Conservation (phyloP, 1,140 invertebrate genomes). For the Himalopsyche phryganea region DNA sequence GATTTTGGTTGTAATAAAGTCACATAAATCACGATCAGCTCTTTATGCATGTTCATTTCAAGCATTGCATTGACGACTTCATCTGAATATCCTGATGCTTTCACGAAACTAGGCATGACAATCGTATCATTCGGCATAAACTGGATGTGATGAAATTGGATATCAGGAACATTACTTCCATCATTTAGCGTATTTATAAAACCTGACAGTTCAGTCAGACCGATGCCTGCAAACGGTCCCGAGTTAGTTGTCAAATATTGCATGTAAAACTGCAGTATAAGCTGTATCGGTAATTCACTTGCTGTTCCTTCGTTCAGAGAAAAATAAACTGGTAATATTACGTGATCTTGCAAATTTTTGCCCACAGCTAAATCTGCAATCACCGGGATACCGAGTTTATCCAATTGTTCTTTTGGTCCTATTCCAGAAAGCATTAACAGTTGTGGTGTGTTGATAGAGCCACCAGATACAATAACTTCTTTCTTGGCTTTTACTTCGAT, state of each 20-base stretch:
- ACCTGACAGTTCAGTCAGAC: constrained; percentile 39
- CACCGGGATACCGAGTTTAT: constrained; percentile 54
- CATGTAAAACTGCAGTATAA: neutral
- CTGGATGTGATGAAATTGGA: constrained; percentile 41
- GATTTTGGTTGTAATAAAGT: constrained; percentile 53
- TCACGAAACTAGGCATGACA: neutral
- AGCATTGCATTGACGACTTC: constrained; percentile 34
- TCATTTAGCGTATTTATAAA: constrained; percentile 39
- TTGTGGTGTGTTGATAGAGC: constrained; percentile 58
- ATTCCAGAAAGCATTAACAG: constrained; percentile 71
- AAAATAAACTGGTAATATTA: constrained; percentile 34
- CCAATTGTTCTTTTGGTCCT: constrained; percentile 64
- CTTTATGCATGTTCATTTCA: constrained; percentile 43
- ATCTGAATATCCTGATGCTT: constrained; percentile 34
- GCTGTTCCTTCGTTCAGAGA: neutral
- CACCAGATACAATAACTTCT: constrained; percentile 64
- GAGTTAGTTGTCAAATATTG: neutral
- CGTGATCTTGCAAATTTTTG: constrained; percentile 64
- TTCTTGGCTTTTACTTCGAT: constrained; percentile 51
- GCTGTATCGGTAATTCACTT: neutral
- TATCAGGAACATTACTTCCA: constrained; percentile 38
- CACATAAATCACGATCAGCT: constrained; percentile 47
- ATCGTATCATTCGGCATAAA: constrained; percentile 24
- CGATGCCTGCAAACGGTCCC: constrained; percentile 40
- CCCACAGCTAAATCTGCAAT: constrained; percentile 61